Percentiles rank a stretch among this genome's conserved stretches.
Conservation (phyloP, 2,797 vertebrate species). For the Rousettus madagascariensis region DNA sequence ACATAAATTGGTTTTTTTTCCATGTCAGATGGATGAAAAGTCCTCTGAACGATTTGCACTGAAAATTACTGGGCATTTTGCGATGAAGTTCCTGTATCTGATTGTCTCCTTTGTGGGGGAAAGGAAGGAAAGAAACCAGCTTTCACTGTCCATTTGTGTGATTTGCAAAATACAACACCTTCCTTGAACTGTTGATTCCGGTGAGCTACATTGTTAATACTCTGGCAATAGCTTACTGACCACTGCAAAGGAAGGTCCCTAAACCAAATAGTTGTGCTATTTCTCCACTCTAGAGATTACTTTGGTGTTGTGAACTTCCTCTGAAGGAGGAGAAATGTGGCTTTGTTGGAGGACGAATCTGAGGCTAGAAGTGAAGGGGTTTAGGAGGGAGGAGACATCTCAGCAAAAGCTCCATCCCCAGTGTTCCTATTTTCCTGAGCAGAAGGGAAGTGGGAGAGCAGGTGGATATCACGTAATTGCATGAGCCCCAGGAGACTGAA, state of each 20-base stretch:
- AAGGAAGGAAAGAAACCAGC: slow-evolving; percentile 18
- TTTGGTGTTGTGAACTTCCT: background rate
- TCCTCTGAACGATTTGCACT: slow-evolving; percentile 37
- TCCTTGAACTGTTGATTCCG: slow-evolving; percentile 32
- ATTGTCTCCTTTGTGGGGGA: slow-evolving; percentile 9
- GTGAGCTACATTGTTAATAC: background rate
- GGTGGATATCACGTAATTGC: background rate
- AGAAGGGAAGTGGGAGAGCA: background rate
- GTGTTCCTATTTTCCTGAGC: background rate
- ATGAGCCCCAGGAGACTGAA: background rate
- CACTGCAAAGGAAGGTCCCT: background rate
- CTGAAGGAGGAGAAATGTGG: background rate
- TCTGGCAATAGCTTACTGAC: background rate
- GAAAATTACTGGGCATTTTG: slow-evolving; percentile 54
- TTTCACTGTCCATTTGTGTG: background rate
- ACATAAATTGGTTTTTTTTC: slow-evolving; percentile 51
- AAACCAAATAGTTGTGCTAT: background rate
- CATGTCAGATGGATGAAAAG: slow-evolving; percentile 32
- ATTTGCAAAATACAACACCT: slow-evolving; percentile 25
- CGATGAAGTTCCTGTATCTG: slow-evolving; percentile 38
- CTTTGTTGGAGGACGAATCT: background rate
- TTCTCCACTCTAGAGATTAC: background rate
- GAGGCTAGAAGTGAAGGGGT: background rate
- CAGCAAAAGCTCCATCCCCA: background rate
- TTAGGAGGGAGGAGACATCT: background rate